These are phyloP conservation scores for Drosophila quinaria DNA, from an alignment of 2,888 invertebrate genomes.

Conservation along the genomic window DNA sequence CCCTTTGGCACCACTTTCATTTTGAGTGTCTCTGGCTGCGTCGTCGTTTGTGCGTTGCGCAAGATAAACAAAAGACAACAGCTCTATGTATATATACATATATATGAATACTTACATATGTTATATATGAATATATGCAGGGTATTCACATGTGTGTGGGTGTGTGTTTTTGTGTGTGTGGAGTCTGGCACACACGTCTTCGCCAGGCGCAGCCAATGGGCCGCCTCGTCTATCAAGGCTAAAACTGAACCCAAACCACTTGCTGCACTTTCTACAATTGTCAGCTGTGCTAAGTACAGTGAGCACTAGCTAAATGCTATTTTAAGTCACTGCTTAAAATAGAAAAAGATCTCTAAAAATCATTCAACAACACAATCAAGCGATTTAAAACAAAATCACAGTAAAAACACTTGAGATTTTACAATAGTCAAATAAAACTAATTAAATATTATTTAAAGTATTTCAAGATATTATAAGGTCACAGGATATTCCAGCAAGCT, in stretches of 20 bases:
- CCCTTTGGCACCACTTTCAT: conserved; percentile 14
- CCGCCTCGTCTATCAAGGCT: conserved; percentile 10
- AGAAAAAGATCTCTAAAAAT: no score
- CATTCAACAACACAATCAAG: neutral
- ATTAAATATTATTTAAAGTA: no score
- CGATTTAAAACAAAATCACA: no score
- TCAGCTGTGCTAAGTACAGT: conserved; percentile 40
- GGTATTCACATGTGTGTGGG: neutral
- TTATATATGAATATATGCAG: neutral
- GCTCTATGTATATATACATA: conserved; percentile 16
- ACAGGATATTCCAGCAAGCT: neutral
- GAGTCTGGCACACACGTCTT: conserved; percentile 69
- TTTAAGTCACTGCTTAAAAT: neutral
- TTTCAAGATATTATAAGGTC: neutral
- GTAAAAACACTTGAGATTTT: no score
- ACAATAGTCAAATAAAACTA: no score
- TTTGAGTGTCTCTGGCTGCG: conserved; percentile 53
- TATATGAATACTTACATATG: neutral
- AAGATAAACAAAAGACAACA: conserved; percentile 78
- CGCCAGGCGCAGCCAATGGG: conserved; percentile 28
- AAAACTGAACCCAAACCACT: conserved; percentile 40
- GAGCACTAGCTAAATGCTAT: neutral
- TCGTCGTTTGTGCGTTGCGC: conserved; percentile 64
- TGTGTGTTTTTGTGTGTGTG: conserved; percentile 18
- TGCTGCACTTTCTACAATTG: conserved; percentile 29